Base-by-base conservation (phyloP, 1,140 invertebrate species). In the Penaeus vannamei region DNA sequence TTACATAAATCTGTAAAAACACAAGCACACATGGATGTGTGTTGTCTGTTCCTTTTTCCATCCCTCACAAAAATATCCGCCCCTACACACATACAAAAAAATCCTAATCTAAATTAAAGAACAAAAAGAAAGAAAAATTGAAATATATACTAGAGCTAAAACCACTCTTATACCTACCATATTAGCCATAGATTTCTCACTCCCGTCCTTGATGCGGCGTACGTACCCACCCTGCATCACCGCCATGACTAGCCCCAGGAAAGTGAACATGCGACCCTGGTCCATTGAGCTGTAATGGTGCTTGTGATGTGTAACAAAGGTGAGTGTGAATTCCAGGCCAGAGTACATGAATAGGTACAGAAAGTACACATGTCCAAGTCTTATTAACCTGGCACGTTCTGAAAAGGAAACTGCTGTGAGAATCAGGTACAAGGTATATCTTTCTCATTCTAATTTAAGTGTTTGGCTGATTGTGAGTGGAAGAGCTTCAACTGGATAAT, bases 231-330 rank as follows among this genome's bases (percentile, higher is more conserved):
- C 98, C 95, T 99, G 99, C 77, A 99, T 94, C 64, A 97, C 90
- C 42, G 98, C 96, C 99, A 99, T 99, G 42, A 96, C 95, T 29
- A 98, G 91, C 93, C 98, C 99, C 91, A 98, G 97, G 62, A 96
- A 96, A 91, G 99, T 95, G 93, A 99, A 99, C 97, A 99, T 99
- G 94, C 96, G 98, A 14, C 98, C 99, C 94, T 99, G 98, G 93
- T 99, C 96, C 96, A 98, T 98, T 53, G 97, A 97, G 59, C 96
- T 96, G 92, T 98, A 99, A 60, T 96, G 94, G 92, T 99, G 99
- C 72, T 96, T 95, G 91, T 98, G 96, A 94, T 99, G 98, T 77
- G 98, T 99, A 53, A 99, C 94, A 93, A 99, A 99, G 64, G 98
- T 99, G 53, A 99, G 94, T 2, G 98, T 99, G 92, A 99, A 99